phyloP scores from a whole-genome alignment of 2,797 vertebrate genomes.

The Falco biarmicus region DNA sequence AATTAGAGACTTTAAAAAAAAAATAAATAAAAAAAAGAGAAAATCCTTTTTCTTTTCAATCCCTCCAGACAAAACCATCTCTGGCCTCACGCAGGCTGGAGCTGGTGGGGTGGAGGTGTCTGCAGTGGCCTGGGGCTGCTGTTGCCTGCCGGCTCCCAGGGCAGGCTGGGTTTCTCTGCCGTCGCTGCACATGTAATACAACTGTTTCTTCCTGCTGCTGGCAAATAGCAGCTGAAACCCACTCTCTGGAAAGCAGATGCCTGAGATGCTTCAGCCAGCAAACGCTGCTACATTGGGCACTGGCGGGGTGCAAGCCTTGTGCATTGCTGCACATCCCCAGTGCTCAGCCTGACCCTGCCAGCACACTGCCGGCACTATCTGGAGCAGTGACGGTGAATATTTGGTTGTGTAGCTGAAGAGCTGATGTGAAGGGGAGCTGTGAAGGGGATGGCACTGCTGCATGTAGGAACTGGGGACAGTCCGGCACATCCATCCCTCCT shows the following conservation, averaged over 20 bases:
- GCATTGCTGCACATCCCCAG: background rate
- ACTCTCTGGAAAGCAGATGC: background rate
- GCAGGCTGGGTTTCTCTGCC: background rate
- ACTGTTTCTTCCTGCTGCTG: background rate
- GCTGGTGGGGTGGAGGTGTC: background rate
- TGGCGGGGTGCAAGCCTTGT: background rate
- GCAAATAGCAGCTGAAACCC: background rate
- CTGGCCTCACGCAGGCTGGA: background rate
- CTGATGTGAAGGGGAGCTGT: background rate
- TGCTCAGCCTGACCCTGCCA: background rate
- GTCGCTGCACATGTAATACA: background rate
- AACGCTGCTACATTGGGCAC: rapidly evolving
- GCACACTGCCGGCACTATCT: background rate
- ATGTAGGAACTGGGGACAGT: background rate
- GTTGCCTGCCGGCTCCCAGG: background rate
- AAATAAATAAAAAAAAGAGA: background rate
- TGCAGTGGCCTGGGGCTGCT: rapidly evolving
- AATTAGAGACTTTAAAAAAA: background rate
- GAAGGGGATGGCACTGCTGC: background rate
- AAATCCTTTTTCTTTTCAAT: background rate
- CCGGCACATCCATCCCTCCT: background rate
- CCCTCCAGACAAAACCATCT: background rate
- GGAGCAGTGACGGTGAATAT: rapidly evolving
- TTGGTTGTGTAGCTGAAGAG: background rate
- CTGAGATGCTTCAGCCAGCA: background rate